Conservation (phyloP, 2,113 vertebrate species). For the Mesitornis unicolor region DNA sequence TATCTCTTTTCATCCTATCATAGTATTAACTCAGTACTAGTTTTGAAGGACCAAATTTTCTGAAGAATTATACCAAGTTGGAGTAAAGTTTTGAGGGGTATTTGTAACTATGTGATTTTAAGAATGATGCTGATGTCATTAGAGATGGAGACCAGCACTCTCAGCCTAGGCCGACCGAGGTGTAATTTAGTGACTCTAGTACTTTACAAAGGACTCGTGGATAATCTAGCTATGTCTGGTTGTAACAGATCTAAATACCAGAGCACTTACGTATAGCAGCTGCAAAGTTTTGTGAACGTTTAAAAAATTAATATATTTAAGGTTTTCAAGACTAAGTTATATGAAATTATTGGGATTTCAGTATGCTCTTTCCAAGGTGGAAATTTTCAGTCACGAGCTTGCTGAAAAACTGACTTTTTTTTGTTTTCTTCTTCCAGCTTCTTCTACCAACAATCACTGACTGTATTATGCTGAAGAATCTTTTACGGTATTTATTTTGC, state of each 20-base stretch:
- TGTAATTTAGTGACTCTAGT: not conserved
- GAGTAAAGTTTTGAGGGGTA: not conserved
- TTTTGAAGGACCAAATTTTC: slow-evolving; percentile 29
- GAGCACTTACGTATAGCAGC: not conserved
- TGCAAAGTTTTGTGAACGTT: not conserved
- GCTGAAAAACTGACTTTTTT: not conserved
- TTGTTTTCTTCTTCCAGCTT: not conserved
- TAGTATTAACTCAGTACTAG: not conserved
- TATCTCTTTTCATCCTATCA: slow-evolving; percentile 18
- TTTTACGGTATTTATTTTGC: not conserved
- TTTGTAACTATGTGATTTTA: not conserved
- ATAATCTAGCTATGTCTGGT: not conserved
- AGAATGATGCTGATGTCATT: not conserved
- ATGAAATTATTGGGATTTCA: not conserved
- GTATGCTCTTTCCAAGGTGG: not conserved
- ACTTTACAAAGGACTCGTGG: not conserved
- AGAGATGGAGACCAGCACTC: not conserved
- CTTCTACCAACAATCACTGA: not conserved
- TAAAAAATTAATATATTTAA: not conserved
- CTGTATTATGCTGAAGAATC: not conserved
- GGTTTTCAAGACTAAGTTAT: not conserved
- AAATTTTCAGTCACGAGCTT: not conserved
- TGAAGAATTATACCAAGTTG: not conserved
- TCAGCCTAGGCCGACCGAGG: not conserved
- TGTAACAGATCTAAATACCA: not conserved